Conservation (phyloP, 64 coral and sea anemone species). For the Trachythela sp. region DNA sequence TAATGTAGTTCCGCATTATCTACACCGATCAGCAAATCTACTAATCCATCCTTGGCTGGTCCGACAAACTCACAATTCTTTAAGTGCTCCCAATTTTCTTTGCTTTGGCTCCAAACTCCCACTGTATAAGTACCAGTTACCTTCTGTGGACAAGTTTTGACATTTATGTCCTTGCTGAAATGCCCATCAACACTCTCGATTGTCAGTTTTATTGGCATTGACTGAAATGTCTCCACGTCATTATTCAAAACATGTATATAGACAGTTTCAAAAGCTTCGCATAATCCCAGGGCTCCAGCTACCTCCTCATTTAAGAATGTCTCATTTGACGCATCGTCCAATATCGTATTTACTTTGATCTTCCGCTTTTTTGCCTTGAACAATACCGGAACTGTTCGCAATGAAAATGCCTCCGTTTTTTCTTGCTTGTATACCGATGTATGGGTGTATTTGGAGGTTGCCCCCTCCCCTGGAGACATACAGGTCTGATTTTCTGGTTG, state of each 20-base stretch:
- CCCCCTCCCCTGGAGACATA: conserved; percentile 29
- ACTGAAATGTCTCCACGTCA: conserved; percentile 28
- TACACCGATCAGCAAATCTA: background rate
- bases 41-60: background rate
- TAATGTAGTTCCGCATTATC: conserved; percentile 11
- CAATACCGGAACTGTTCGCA: conserved; percentile 51
- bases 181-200: conserved; percentile 49
- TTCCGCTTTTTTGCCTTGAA: conserved; percentile 41
- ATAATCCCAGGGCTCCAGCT: conserved; percentile 35
- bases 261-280: conserved; percentile 26
- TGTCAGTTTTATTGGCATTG: conserved; percentile 18
- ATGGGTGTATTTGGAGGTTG: background rate
- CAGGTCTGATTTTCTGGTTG: background rate
- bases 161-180: conserved; percentile 38
- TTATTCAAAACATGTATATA: conserved; percentile 52
- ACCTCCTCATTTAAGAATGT: conserved; percentile 60
- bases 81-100: conserved; percentile 42
- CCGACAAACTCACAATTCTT: conserved; percentile 24
- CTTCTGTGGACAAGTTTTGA: conserved; percentile 45
- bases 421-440: background rate
- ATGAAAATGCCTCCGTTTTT: conserved; percentile 36
- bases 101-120: conserved; percentile 21
- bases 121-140: conserved; percentile 43
- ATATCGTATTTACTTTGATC: conserved; percentile 47
- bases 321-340: conserved; percentile 61